Evolutionary conservation across 2,113 vertebrate species (phyloP).

Genomic region (Platysternon megacephalum): DNA sequence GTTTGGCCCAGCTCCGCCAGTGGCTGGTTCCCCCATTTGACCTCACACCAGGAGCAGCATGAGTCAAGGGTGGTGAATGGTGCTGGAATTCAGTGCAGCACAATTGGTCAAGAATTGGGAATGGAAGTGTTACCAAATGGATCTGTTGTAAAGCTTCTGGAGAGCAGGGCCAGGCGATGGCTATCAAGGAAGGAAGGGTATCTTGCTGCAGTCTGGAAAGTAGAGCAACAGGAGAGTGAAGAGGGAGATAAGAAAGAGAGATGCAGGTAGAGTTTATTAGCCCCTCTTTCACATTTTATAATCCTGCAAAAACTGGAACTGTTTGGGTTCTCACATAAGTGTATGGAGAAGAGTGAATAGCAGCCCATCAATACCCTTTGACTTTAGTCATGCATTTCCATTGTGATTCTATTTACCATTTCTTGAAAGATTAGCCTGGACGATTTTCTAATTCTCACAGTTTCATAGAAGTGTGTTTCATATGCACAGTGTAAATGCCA

Average conservation of each 20-base stretch:
- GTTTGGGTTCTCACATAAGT: not conserved
- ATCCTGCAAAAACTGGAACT: accelerated
- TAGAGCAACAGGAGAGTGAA: not conserved
- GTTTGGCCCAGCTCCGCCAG: not conserved
- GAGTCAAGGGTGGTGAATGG: not conserved
- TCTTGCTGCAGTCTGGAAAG: not conserved
- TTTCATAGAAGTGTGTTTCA: slow-evolving; percentile 14
- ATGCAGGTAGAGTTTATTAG: not conserved
- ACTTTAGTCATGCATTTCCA: not conserved
- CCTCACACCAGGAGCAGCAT: not conserved
- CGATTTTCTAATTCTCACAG: slow-evolving; percentile 20
- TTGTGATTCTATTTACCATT: slow-evolving; percentile 31
- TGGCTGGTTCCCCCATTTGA: not conserved
- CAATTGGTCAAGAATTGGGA: not conserved
- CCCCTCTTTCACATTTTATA: not conserved
- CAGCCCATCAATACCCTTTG: not conserved
- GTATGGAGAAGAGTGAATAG: not conserved
- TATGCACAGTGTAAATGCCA: not conserved
- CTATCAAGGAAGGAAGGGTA: not conserved
- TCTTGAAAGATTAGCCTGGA: not conserved
- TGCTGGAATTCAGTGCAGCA: not conserved
- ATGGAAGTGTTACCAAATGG: not conserved
- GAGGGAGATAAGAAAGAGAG: not conserved
- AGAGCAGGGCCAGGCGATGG: not conserved
- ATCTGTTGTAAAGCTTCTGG: not conserved